Conservation (phyloP, 2,888 invertebrate species). For the Vannuccia rotundouncinata region DNA sequence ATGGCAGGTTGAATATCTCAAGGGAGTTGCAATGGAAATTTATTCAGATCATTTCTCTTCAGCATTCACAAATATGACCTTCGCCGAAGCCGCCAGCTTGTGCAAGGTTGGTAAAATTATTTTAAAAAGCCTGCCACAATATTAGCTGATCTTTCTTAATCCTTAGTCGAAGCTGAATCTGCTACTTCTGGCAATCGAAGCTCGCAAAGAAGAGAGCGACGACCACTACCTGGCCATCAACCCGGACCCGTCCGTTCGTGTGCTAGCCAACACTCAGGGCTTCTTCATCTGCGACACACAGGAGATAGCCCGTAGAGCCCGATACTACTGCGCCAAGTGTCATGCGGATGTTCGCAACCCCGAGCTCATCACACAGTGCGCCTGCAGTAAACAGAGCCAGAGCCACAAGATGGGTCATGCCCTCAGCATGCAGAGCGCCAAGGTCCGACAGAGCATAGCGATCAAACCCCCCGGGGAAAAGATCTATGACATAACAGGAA, state of each 20-base stretch:
- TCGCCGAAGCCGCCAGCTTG: conserved; percentile 96
- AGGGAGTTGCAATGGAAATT: conserved; percentile 99
- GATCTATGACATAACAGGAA: conserved; percentile 87
- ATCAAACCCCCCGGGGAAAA: background rate
- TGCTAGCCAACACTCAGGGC: conserved; percentile 95
- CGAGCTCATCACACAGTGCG: conserved; percentile 6
- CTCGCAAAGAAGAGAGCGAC: conserved; percentile 67
- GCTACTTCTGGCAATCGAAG: conserved; percentile 90
- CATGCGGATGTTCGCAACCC: conserved; percentile 74
- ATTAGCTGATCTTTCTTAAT: conserved; percentile 68
- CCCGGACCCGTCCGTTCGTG: conserved; percentile 68
- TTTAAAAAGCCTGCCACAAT: too few relatives aligned
- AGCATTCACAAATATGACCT: conserved; percentile 98
- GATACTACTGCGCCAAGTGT: conserved; percentile 98
- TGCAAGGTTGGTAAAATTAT: conserved; percentile 70
- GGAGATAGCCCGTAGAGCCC: conserved; percentile 62
- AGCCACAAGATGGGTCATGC: background rate
- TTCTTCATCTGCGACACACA: conserved; percentile 97
- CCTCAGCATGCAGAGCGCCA: background rate
- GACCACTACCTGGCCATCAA: conserved; percentile 98
- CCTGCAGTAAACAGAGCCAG: background rate
- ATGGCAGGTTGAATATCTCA: conserved; percentile 99
- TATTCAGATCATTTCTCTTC: conserved; percentile 99
- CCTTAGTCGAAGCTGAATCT: conserved; percentile 97
- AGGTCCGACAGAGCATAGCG: background rate